A percentile compares a stretch with the other conserved stretches of the same genome.
Conservation (phyloP, 1,140 invertebrate species). For the Monomorium pharaonis region DNA sequence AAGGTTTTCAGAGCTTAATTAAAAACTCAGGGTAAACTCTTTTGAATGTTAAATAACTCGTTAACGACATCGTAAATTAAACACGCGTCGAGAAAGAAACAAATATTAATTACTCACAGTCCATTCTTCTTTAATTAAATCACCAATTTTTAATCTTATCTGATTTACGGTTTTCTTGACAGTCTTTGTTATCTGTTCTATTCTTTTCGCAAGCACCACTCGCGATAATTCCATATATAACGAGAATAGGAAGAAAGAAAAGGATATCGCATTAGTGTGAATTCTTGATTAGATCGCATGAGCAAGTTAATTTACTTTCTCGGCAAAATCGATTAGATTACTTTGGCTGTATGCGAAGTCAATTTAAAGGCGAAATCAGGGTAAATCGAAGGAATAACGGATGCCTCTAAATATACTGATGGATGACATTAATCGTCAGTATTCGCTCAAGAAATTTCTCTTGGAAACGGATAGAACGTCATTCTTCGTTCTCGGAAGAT, state of each 20-base stretch:
- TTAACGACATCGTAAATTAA: slow-evolving; percentile 26
- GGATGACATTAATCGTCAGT: slow-evolving; percentile 23
- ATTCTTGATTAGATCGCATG: slow-evolving; percentile 38
- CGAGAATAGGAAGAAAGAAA: neutral
- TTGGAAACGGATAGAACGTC: neutral
- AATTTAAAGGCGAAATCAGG: neutral
- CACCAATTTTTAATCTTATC: neutral
- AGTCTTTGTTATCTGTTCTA: neutral
- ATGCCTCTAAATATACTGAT: slow-evolving; percentile 28
- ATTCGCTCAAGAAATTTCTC: slow-evolving; percentile 14
- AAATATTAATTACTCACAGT: slow-evolving; percentile 19
- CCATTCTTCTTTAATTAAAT: slow-evolving; percentile 30
- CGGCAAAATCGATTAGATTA: slow-evolving; percentile 1
- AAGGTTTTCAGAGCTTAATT: slow-evolving; percentile 31
- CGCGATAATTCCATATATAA: slow-evolving; percentile 19
- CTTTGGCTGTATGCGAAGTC: neutral
- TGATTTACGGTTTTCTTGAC: neutral
- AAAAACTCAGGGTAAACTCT: slow-evolving; percentile 23
- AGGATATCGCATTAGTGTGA: neutral
- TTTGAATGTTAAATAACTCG: slow-evolving; percentile 31
- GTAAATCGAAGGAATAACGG: slow-evolving; percentile 19
- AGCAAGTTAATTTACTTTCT: slow-evolving; percentile 20
- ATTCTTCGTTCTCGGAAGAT: slow-evolving; percentile 6
- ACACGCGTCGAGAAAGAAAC: neutral
- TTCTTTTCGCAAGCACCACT: neutral